Evolutionary conservation across 64 coral and sea anemone species (phyloP).

Genomic region (Pachyseris speciosa): DNA sequence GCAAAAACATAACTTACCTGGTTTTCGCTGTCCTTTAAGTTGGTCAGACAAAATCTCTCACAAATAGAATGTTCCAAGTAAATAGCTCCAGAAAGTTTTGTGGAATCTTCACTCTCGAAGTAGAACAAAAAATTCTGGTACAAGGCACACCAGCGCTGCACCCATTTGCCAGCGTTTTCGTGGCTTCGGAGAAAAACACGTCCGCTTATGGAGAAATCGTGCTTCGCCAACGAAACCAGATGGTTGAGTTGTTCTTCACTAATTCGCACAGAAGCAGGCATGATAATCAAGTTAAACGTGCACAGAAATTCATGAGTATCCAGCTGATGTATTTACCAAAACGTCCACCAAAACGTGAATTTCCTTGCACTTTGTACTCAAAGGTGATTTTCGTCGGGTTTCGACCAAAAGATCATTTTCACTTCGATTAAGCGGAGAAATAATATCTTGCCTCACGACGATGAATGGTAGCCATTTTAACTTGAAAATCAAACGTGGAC

Average conservation of each 20-base stretch:
- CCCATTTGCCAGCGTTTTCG: constrained; percentile 92
- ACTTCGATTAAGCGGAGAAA: not conserved
- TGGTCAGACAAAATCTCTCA: constrained; percentile 82
- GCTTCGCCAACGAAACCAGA: constrained; percentile 64
- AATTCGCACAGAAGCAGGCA: constrained; percentile 78
- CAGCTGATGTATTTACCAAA: constrained; percentile 13
- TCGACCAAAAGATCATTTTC: not conserved
- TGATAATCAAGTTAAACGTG: constrained; percentile 47
- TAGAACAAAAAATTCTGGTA: constrained; percentile 97
- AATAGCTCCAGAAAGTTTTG: constrained; percentile 82
- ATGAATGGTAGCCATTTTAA: not conserved
- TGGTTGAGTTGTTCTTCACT: constrained; percentile 81
- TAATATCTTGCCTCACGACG: not conserved
- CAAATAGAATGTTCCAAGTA: constrained; percentile 89
- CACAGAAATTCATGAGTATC: not conserved
- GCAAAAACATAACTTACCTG: constrained; percentile 53
- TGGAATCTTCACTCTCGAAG: constrained; percentile 85
- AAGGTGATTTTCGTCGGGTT: constrained; percentile 4
- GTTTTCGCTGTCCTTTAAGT: constrained; percentile 84
- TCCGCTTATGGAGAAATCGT: constrained; percentile 78
- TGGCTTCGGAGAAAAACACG: constrained; percentile 65
- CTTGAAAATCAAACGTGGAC: not conserved
- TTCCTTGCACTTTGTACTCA: not conserved
- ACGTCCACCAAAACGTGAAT: not conserved
- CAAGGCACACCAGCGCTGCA: constrained; percentile 78